Conservation (phyloP, 2,888 invertebrate species). For the Chorisops tibialis region DNA sequence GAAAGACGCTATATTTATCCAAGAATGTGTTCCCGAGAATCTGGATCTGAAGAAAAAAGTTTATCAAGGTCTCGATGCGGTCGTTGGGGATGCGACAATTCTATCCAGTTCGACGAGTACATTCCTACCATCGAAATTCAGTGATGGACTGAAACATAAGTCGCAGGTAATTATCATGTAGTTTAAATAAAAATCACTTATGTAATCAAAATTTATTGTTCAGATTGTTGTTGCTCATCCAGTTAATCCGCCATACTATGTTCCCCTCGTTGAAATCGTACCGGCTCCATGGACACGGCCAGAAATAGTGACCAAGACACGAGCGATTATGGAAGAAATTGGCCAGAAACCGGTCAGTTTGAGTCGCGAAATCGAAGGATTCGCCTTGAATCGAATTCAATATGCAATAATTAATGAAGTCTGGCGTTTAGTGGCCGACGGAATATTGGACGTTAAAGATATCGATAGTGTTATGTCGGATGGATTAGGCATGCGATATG, state of each 20-base stretch:
- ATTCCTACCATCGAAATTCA: constrained; percentile 83
- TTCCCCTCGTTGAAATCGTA: constrained; percentile 89
- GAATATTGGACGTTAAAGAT: constrained; percentile 81
- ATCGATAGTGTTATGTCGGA: constrained; percentile 91
- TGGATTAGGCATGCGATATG: constrained; percentile 92
- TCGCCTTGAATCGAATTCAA: constrained; percentile 90
- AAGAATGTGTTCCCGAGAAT: constrained; percentile 93
- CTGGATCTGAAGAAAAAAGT: constrained; percentile 79
- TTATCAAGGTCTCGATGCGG: constrained; percentile 71
- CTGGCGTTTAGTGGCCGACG: constrained; percentile 82
- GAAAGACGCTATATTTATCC: constrained; percentile 74
- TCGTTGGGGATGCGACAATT: constrained; percentile 73
- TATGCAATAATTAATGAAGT: constrained; percentile 91
- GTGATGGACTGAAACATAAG: constrained; percentile 72
- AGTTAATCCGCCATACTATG: constrained; percentile 95
- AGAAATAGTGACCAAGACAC: constrained; percentile 69
- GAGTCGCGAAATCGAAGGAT: constrained; percentile 84
- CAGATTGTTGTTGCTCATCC: constrained; percentile 75
- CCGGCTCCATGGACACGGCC: constrained; percentile 91
- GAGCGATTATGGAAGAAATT: constrained; percentile 76
- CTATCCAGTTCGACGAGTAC: constrained; percentile 93
- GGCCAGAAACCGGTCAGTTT: constrained; percentile 89
- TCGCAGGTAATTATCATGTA: constrained; percentile 52
- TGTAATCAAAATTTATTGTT: background rate
- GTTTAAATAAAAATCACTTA: background rate